Base-by-base conservation (phyloP, 2,888 invertebrate species). In the Omphaloscelis lunosa region DNA sequence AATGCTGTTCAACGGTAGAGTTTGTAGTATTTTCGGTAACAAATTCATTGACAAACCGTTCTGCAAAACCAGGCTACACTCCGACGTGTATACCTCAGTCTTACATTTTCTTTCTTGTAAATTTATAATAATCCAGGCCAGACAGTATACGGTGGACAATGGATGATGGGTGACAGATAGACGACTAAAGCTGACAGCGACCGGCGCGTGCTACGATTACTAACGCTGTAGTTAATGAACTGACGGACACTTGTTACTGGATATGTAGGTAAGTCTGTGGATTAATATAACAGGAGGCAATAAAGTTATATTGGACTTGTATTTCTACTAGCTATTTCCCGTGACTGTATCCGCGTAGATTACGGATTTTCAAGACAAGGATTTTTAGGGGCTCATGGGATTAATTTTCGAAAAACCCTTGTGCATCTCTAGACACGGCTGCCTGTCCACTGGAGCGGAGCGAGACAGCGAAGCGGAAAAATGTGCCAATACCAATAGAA, bases 141-240 rank as follows among this genome's bases (percentile, higher is more conserved):
- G 48, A 62, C 80, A 72, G 45, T 48, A 70, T 72, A 23, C n/a
- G 12, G n/a, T n/a, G 69, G 67, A 81, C 77, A 74, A 77, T 75
- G 75, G 68, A 62, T 83, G 71, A 74, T 71, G 48, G 69, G 61
- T 83, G 85, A 74, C 82, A 72, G 74, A 85, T 75, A 82, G 85
- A 62, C 78, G 77, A 69, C 56, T 34, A 63, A 56, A 69, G 62
- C 12, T 72, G 74, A 62, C 83, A 61, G 65, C 77, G 20, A 51
- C 9, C 67, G 23, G 78, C 74, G 82, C 83, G 85, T 75, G 83
- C 72, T 53, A 5, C 23, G 85, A 34, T 53, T 84, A 77, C 72
- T 29, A 78, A 84, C 59, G 41, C 12, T 15, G 15, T 82, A 71
- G 62, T 85, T 74, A 84, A 84, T 85, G 83, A 75, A 84, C 74